Evolutionary conservation across 2,888 invertebrate genomes (phyloP).

Genomic region (Alcis repandata): DNA sequence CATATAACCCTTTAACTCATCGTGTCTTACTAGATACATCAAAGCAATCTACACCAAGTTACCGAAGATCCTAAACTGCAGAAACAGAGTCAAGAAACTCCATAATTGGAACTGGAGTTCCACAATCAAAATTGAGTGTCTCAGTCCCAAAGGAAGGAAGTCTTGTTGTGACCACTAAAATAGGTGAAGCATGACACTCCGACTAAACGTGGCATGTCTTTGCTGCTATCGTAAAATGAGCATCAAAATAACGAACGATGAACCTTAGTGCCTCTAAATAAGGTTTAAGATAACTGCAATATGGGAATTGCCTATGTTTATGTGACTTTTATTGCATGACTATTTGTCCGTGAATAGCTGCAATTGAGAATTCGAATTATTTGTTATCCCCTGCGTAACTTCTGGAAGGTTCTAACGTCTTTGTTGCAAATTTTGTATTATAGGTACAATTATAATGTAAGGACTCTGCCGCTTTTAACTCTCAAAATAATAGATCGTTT

Average conservation of each 20-base stretch:
- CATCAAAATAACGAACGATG: conserved; percentile 34
- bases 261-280: conserved; percentile 43
- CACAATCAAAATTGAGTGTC: conserved; percentile 39
- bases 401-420: conserved; percentile 8
- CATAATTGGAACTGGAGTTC: not conserved
- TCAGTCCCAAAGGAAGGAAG: conserved; percentile 60
- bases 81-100: not conserved
- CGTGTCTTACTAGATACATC: too few relatives aligned
- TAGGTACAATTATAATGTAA: too few relatives aligned
- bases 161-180: conserved; percentile 68
- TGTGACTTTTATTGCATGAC: conserved; percentile 58
- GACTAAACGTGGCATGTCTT: conserved; percentile 63
- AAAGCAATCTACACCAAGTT: too few relatives aligned
- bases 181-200: conserved; percentile 68
- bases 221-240: conserved; percentile 32
- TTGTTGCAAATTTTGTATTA: not conserved
- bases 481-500: too few relatives aligned
- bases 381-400: conserved; percentile 22
- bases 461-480: too few relatives aligned
- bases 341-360: conserved; percentile 55
- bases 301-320: conserved; percentile 43
- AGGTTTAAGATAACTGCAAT: conserved; percentile 25
- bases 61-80: too few relatives aligned
- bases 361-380: conserved; percentile 44
- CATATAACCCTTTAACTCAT: too few relatives aligned